Base-by-base conservation (phyloP, 2,113 vertebrate species). In the Percopsis transmontana region DNA sequence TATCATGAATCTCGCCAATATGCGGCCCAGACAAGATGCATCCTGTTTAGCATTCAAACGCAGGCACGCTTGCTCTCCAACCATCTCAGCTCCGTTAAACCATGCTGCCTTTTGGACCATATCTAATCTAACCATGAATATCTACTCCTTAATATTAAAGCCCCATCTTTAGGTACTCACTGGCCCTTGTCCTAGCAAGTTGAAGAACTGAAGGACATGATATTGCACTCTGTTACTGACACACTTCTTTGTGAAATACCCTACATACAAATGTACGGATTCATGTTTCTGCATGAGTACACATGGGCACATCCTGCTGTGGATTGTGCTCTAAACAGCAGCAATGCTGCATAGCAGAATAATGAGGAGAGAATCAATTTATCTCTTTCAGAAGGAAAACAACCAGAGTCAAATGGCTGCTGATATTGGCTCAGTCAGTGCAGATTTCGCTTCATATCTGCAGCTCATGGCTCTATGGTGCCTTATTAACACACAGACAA, bases 41-140 rank as follows among this genome's bases (percentile, higher is more conserved):
- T 8, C 52, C 45, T 77, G 56, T 47, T 70, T 62, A 70, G 65
- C 71, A 74, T 81, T 74, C 70, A 15, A 23, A 67, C 42, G 15
- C 44, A 18, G 59, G 2, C 10, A 7, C 18, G 24, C 51, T 23
- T 48, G 21, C 14, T 67, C 7, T 54, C 14, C 20, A 16, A 33
- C 42, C 7, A 47, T 76, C 23, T 24, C 7, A 6, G 27, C 69
- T 52, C 74, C 14, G 12, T 11, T 69, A 19, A 19, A n/a, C 9
- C 11, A 6, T 33, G 1, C 11, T 44, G 38, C 48, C 53, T 24
- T 27, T 21, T 45, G 16, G 41, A 65, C 20, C 38, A 19, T 73
- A 51, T 9, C 3, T 33, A 21, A 33, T 33, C n/a, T 19, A 15
- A 16, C 47, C 42, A n/a, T 7, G 38, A 19, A 47, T 13, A 21